These are phyloP conservation scores for Antheraea yamamai DNA, from an alignment of 2,888 invertebrate genomes.

Conservation along the genomic window DNA sequence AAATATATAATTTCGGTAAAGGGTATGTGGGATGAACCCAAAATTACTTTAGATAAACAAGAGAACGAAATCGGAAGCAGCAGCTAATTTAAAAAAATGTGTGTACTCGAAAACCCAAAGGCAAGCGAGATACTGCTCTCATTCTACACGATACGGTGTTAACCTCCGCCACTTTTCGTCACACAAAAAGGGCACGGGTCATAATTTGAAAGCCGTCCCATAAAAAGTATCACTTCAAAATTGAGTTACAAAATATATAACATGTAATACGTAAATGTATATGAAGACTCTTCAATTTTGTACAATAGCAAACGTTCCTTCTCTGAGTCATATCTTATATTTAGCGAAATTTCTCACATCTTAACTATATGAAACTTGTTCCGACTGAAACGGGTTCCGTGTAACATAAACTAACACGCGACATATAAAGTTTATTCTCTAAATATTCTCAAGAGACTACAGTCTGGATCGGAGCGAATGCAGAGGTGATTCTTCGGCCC, in stretches of 20 bases:
- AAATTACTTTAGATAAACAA: too few relatives aligned
- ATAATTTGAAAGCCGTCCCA: background rate
- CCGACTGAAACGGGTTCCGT: constrained; percentile 60
- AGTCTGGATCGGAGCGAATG: constrained; percentile 51
- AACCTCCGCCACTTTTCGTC: too few relatives aligned
- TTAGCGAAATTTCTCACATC: constrained; percentile 36
- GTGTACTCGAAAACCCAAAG: too few relatives aligned
- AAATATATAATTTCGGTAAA: too few relatives aligned
- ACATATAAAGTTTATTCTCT: constrained; percentile 76
- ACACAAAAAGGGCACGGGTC: too few relatives aligned
- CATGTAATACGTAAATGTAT: background rate
- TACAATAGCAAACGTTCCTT: background rate
- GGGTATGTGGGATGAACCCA: too few relatives aligned
- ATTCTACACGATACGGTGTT: too few relatives aligned
- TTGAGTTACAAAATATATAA: background rate
- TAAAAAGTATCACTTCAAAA: background rate
- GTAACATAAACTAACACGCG: constrained; percentile 65
- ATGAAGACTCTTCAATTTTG: background rate
- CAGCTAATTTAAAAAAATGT: too few relatives aligned
- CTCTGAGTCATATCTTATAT: constrained; percentile 35
- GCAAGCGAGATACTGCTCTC: too few relatives aligned
- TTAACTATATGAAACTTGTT: constrained; percentile 56
- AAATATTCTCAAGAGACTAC: constrained; percentile 73
- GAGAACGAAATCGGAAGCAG: too few relatives aligned
- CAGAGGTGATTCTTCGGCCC: constrained; percentile 39